Evolutionary conservation across 1,140 invertebrate species (phyloP).

Genomic region (Calycopis cecrops): DNA sequence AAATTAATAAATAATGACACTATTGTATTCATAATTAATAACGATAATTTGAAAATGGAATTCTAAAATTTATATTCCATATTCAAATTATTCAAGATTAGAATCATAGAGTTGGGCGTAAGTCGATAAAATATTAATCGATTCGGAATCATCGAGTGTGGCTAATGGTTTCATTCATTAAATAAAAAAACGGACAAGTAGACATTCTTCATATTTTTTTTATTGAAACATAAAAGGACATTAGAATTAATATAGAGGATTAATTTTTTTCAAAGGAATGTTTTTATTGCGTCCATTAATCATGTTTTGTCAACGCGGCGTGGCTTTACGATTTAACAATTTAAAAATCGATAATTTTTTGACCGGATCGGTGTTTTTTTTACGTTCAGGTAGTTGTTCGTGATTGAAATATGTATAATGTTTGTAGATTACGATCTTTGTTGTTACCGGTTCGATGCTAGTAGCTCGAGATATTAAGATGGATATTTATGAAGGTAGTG

Average conservation of each 20-base stretch:
- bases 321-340: neutral
- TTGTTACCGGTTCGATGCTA: neutral
- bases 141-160: constrained; percentile 26
- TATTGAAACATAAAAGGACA: constrained; percentile 26
- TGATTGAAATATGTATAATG: constrained; percentile 1
- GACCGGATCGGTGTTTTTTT: neutral
- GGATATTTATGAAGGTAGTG: neutral
- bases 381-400: constrained; percentile 1
- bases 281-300: constrained; percentile 49
- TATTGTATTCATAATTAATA: neutral
- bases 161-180: constrained; percentile 35
- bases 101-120: neutral
- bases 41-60: no score
- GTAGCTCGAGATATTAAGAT: neutral
- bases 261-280: constrained; percentile 50
- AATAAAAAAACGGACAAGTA: constrained; percentile 29
- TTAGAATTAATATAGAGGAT: constrained; percentile 57
- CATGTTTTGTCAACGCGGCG: constrained; percentile 55
- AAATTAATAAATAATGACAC: constrained; percentile 2
- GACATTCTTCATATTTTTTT: constrained; percentile 25
- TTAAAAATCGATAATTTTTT: constrained; percentile 30
- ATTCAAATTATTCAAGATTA: constrained; percentile 5
- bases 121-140: constrained; percentile 7
- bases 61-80: neutral
- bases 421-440: neutral